Base-by-base conservation (phyloP, 1,140 invertebrate genomes). In the Cotesia chilonis region DNA sequence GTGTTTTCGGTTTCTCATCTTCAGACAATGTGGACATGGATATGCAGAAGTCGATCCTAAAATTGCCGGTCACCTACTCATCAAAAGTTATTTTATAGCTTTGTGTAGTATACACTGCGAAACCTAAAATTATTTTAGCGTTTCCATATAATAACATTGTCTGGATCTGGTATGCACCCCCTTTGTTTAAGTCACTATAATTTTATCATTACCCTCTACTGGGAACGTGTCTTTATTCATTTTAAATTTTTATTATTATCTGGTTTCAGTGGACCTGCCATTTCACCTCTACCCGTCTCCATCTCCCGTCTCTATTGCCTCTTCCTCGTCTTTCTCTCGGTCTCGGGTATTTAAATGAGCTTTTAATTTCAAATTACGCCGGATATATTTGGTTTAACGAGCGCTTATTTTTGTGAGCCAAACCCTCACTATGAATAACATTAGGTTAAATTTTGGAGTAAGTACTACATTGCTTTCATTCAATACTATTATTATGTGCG, bases 281-380 rank as follows among this genome's bases (percentile, higher is more conserved):
- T 80, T 80, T 81, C 74, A 68, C 41, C 10, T 47, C 41, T 47
- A 6, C 3, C 41, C 4, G 6, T 47, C 41, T 47, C 41, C 7
- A 28, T 28, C 28, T 28, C 2, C 28, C 28, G 28, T 28, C 28
- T 28, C 28, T 3, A 28, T 28, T 3, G 28, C 28, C 28, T 28
- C 28, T 28, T 28, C 28, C 2, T 28, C 28, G 28, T 28, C 28
- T 28, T 28, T 28, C 28, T 28, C 41, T 47, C 41, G 41, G 6
- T 47, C 41, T 47, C 57, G 12, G 64, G 73, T 41, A 77, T 77
- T 77, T 77, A 81, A 79, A 82, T 82, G 79, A 79, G 75, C 78
- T 82, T 82, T 82, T 81, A 82, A 82, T 82, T 81, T 80, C 74
- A 76, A 76, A 78, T 78, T 77, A 82, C 81, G 80, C 77, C 74